phyloP scores from a whole-genome alignment of 2,888 invertebrate species.

The Gymnosoma rotundatum region DNA sequence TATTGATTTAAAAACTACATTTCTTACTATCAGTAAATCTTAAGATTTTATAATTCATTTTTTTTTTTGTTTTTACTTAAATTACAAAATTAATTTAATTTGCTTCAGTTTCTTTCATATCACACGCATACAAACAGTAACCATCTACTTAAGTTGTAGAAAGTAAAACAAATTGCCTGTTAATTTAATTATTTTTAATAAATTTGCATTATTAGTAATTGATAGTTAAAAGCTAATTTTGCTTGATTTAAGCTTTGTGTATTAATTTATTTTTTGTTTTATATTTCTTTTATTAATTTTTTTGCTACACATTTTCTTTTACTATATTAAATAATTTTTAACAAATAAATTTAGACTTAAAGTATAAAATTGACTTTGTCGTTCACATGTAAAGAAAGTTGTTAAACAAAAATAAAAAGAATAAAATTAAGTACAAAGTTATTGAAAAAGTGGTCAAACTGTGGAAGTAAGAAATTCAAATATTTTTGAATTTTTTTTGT shows the following conservation, averaged over 20 bases:
- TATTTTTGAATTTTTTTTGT: too few species aligned
- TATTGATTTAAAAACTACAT: not conserved
- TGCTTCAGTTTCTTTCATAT: constrained; percentile 64
- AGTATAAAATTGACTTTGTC: constrained; percentile 34
- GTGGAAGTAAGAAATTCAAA: too few species aligned
- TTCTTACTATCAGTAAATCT: not conserved
- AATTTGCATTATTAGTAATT: constrained; percentile 1
- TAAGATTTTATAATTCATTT: not conserved
- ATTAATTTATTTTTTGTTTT: constrained; percentile 42
- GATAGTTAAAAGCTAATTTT: constrained; percentile 18
- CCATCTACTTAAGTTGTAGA: constrained; percentile 49
- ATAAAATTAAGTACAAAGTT: constrained; percentile 42
- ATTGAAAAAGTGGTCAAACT: not conserved
- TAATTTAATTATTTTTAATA: constrained; percentile 25
- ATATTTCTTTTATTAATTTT: constrained; percentile 24
- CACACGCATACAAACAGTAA: constrained; percentile 49
- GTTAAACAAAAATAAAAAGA: constrained; percentile 16
- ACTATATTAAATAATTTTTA: not conserved
- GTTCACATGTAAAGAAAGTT: constrained; percentile 10
- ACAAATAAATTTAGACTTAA: not conserved
- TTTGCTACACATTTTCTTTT: constrained; percentile 35
- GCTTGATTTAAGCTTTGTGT: too few species aligned
- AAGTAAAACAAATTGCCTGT: constrained; percentile 30
- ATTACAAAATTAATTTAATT: constrained; percentile 45
- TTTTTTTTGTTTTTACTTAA: too few species aligned